A percentile compares a stretch with the other conserved stretches of the same genome.
phyloP scores from a whole-genome alignment of 1,140 invertebrate species.

The Drosophila sucinea region DNA sequence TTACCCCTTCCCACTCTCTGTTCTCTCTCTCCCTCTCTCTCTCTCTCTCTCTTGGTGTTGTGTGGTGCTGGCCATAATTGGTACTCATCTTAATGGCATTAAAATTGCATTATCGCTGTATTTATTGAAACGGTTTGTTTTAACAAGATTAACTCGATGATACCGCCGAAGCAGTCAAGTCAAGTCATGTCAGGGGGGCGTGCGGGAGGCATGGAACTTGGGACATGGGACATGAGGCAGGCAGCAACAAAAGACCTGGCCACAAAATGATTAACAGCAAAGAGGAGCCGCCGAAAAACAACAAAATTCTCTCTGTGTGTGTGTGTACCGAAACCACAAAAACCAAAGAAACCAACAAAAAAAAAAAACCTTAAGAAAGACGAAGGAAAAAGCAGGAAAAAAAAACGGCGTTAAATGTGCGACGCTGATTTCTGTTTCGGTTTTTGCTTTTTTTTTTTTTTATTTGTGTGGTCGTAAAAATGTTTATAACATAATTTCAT shows the following conservation, averaged over 20 bases:
- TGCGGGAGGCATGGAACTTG: background rate
- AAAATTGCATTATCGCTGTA: conserved; percentile 81
- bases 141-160: conserved; percentile 78
- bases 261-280: conserved; percentile 79
- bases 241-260: conserved; percentile 39
- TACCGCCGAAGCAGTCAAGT: conserved; percentile 45
- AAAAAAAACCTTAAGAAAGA: conserved; percentile 27
- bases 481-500: conserved; percentile 79
- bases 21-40: too few relatives aligned
- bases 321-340: background rate
- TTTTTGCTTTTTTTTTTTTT: conserved; percentile 45
- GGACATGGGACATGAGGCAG: background rate
- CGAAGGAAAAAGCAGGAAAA: conserved; percentile 23
- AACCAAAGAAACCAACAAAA: conserved; percentile 4
- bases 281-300: conserved; percentile 39
- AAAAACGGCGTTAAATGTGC: conserved; percentile 63
- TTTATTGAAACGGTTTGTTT: conserved; percentile 81
- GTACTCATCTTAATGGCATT: conserved; percentile 81
- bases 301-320: background rate
- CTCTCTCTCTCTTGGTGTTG: background rate
- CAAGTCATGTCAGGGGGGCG: background rate
- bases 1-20: too few relatives aligned
- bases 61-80: conserved; percentile 76
- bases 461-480: conserved; percentile 54
- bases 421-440: conserved; percentile 48